Conservation (phyloP, 2,113 vertebrate species). For the Cettia cetti region DNA sequence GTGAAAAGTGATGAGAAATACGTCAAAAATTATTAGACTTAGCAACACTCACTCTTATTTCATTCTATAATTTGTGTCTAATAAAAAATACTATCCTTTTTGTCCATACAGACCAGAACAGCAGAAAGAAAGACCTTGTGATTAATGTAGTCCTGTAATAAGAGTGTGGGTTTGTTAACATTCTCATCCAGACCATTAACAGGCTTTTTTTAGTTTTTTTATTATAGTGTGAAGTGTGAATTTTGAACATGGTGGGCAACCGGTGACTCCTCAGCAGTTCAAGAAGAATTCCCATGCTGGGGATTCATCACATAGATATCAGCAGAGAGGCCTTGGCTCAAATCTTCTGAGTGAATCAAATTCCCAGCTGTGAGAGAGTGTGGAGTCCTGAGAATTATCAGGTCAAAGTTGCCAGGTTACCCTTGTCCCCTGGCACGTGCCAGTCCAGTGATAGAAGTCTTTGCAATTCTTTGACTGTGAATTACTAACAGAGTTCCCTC, state of each 20-base stretch:
- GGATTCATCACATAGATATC: not conserved
- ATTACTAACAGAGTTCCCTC: not conserved
- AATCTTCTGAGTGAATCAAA: not conserved
- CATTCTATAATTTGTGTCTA: not conserved
- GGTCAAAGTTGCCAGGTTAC: not conserved
- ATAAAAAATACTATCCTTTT: not conserved
- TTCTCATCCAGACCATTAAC: not conserved
- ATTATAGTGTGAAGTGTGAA: not conserved
- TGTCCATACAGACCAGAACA: not conserved
- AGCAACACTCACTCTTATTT: not conserved
- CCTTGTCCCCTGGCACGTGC: rapidly evolving
- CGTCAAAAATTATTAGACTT: not conserved
- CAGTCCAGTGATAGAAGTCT: not conserved
- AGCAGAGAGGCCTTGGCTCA: not conserved
- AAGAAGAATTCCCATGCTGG: not conserved
- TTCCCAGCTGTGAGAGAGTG: not conserved
- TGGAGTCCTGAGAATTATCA: not conserved
- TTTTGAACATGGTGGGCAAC: not conserved
- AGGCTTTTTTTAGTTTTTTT: not conserved
- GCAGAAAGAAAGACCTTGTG: not conserved
- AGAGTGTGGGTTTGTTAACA: not conserved
- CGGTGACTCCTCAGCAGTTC: not conserved
- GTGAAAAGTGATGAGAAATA: not conserved
- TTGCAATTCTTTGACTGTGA: not conserved
- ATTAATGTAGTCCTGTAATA: not conserved